Base-by-base conservation (phyloP, 2,888 invertebrate species). In the Rosalia funebris region DNA sequence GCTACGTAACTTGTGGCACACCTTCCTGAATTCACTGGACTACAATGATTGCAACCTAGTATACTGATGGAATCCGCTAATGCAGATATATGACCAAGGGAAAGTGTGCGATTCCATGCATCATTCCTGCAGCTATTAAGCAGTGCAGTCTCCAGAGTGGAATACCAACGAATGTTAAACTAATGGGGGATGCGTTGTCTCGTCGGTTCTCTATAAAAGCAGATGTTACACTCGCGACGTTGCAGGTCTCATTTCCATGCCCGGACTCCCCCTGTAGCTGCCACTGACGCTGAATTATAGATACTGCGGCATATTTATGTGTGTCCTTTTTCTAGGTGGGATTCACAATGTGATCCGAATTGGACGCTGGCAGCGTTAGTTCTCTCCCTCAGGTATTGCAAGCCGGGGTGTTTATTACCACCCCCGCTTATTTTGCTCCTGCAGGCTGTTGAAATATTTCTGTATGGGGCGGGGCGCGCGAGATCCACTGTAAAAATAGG, bases 181-280 rank as follows among this genome's bases (percentile, higher is more conserved):
- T 79, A 79, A 79, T 78, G 60, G 78, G 78, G 76, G 76, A 78
- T 78, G 76, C 75, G 78, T 76, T 78, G 78, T 77, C 76, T 75
- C 76, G 71, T 68, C 72, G 70, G 71, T 67, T 53, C 74, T 69
- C 74, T 71, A 79, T 79, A 78, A 79, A 78, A 75, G 76, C 77
- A 77, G 77, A 77, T 78, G 78, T 77, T 74, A 67, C 77, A 74
- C 77, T 67, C 73, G 71, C 75, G 74, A 71, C 73, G 73, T 71
- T 71, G 71, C 71, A 72, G 71, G 74, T 76, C 75, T 74, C 75
- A 75, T 76, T 75, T 76, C 72, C 71, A 72, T 74, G 71, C 71
- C 63, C 65, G 65, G 68, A 67, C 69, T 61, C 69, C 73, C 73
- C 70, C 68, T 65, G 65, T 72, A 68, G 68, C 72, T 70, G 71